A percentile compares a stretch with the other conserved stretches of the same genome.
Conservation (phyloP, 2,797 vertebrate species). For the Eleutherodactylus coqui region DNA sequence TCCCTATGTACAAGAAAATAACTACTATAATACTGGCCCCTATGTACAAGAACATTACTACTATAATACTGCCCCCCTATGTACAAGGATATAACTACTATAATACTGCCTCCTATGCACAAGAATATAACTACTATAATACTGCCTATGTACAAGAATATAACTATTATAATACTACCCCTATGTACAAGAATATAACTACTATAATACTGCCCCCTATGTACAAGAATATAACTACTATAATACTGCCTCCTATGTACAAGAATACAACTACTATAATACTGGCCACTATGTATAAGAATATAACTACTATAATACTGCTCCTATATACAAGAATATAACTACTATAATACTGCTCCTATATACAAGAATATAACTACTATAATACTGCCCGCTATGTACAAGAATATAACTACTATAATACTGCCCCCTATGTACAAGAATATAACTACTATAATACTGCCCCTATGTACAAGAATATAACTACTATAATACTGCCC, state of each 20-base stretch:
- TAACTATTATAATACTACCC: neutral
- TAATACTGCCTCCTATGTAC: too few species aligned
- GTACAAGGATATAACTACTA: constrained; percentile 1
- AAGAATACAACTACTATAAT: constrained; percentile 1
- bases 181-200: neutral
- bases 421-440: neutral
- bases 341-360: too few species aligned
- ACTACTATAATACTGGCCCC: neutral
- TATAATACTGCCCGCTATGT: neutral
- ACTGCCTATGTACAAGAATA: neutral
- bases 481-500: constrained; percentile 5
- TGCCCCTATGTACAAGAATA: neutral
- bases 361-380: too few species aligned
- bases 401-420: constrained; percentile 7
- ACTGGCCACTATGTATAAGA: too few species aligned
- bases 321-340: too few species aligned
- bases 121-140: neutral
- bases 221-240: neutral
- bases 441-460: constrained; percentile 12
- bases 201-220: too few species aligned
- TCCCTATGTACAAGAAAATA: neutral
- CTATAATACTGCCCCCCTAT: neutral
- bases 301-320: too few species aligned
- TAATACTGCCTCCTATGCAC: constrained; percentile 2
- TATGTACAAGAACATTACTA: neutral